These are phyloP conservation scores for Drosophila santomea DNA, from an alignment of 1,140 invertebrate genomes.

Conservation along the genomic window DNA sequence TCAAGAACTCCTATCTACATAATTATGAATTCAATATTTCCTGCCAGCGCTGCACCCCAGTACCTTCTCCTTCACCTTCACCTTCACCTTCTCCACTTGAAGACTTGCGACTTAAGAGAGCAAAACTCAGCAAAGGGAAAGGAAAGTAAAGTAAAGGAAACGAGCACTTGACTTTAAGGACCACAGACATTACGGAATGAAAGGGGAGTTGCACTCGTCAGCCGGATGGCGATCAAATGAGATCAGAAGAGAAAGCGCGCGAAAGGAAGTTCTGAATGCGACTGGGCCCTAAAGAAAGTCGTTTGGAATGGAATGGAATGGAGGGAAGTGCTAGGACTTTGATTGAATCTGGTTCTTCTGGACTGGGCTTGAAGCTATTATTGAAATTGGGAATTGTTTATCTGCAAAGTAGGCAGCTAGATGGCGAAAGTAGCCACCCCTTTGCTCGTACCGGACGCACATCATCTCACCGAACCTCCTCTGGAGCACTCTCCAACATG, in stretches of 20 bases:
- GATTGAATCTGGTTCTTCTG: no score
- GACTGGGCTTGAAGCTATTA: neutral
- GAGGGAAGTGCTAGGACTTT: neutral
- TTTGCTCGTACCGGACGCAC: constrained; percentile 14
- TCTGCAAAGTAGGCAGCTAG: neutral
- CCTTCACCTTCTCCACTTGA: constrained; percentile 8
- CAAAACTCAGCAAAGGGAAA: constrained; percentile 9
- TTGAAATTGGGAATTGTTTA: constrained; percentile 2
- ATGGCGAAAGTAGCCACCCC: neutral
- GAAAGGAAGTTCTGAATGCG: constrained; percentile 55
- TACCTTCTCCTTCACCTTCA: constrained; percentile 1
- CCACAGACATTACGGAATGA: constrained; percentile 12
- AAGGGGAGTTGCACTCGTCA: constrained; percentile 15
- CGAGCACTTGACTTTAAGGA: constrained; percentile 70
- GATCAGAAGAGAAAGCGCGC: constrained; percentile 72
- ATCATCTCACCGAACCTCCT: constrained; percentile 18
- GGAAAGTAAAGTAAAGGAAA: constrained; percentile 60
- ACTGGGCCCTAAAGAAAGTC: constrained; percentile 12
- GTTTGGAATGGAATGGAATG: neutral
- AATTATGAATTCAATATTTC: constrained; percentile 80
- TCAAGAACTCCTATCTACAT: constrained; percentile 56
- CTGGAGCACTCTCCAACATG: constrained; percentile 42
- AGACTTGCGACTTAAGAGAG: constrained; percentile 7
- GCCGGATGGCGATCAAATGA: constrained; percentile 71
- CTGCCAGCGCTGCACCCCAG: constrained; percentile 39